Percentiles rank a stretch among this genome's conserved stretches.
Conservation (phyloP, 2,888 invertebrate genomes). For the Alloplasta piceator region DNA sequence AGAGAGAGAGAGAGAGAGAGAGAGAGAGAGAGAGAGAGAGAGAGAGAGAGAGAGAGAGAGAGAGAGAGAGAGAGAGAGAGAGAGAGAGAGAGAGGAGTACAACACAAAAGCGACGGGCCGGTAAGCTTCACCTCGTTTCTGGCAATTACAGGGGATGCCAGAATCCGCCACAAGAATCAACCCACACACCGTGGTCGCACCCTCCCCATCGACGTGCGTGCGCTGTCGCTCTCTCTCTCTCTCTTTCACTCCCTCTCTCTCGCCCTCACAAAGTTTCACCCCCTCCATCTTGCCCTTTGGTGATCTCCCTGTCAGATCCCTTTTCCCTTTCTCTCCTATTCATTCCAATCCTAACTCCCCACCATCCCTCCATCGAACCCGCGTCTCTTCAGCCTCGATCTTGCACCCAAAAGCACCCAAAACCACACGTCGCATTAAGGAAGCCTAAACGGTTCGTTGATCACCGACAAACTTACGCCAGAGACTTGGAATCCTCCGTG, state of each 20-base stretch:
- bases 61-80: constrained; percentile 8
- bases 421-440: constrained; percentile 56
- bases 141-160: constrained; percentile 82
- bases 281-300: constrained; percentile 6
- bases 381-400: constrained; percentile 18
- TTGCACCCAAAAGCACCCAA: constrained; percentile 18
- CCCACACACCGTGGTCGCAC: constrained; percentile 70
- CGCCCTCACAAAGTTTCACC: constrained; percentile 17
- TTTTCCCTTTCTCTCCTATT: constrained; percentile 24
- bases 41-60: constrained; percentile 16
- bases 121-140: constrained; percentile 81
- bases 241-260: constrained; percentile 36
- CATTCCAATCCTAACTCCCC: constrained; percentile 4
- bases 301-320: too few species aligned
- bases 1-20: constrained; percentile 33
- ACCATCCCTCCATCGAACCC: not conserved
- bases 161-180: constrained; percentile 82
- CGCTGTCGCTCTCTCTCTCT: constrained; percentile 52
- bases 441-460: constrained; percentile 64
- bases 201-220: constrained; percentile 66
- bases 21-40: constrained; percentile 3
- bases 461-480: constrained; percentile 51
- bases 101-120: constrained; percentile 63
- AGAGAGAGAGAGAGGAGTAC: constrained; percentile 47
- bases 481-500: constrained; percentile 60